Conservation (phyloP, 2,888 invertebrate genomes). For the Sturmia bella region DNA sequence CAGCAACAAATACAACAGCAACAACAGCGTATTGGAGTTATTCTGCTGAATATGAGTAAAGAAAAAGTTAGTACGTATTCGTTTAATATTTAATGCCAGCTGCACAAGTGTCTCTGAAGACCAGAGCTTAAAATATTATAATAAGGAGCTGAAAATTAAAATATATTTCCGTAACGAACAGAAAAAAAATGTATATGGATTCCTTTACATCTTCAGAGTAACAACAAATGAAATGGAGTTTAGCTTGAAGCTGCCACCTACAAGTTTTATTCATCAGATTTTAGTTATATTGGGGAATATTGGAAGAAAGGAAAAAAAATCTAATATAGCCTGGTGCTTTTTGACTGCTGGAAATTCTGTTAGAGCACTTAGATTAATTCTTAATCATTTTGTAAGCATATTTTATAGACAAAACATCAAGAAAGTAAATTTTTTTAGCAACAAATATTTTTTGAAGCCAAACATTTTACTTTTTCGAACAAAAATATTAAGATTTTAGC, state of each 20-base stretch:
- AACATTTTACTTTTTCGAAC: not conserved
- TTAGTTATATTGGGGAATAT: not conserved
- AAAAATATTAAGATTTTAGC: too few species aligned
- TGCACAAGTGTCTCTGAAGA: constrained; percentile 50
- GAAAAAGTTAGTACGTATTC: not conserved
- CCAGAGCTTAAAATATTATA: constrained; percentile 41
- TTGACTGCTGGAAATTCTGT: too few species aligned
- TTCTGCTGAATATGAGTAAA: not conserved
- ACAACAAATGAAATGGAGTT: constrained; percentile 28
- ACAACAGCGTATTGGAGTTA: constrained; percentile 14
- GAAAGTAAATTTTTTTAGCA: too few species aligned
- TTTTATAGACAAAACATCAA: too few species aligned
- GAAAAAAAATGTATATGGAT: not conserved
- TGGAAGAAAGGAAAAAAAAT: too few species aligned
- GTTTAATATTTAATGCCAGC: constrained; percentile 17
- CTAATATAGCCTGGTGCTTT: too few species aligned
- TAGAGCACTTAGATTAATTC: too few species aligned
- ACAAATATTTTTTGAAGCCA: too few species aligned
- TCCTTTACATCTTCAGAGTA: not conserved
- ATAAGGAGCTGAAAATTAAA: constrained; percentile 52
- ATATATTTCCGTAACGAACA: constrained; percentile 4
- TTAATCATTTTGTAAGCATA: too few species aligned
- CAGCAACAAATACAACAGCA: constrained; percentile 5
- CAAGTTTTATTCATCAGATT: constrained; percentile 2
- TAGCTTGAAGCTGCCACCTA: constrained; percentile 27